Evolutionary conservation across 2,797 vertebrate species (phyloP).

Genomic region (Rhabdophis nuchalis): DNA sequence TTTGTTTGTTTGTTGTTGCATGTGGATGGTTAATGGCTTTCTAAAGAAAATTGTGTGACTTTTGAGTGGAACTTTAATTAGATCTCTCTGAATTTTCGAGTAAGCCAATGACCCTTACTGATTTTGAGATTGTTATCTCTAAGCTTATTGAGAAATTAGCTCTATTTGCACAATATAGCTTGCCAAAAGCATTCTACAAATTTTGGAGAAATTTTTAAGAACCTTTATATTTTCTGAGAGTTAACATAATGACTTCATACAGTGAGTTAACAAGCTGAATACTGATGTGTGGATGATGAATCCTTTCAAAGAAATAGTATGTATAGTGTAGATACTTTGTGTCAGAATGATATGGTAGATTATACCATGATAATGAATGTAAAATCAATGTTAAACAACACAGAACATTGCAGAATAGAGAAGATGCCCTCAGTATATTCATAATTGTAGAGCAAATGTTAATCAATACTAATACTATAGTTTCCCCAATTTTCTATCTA

Average conservation of each 20-base stretch:
- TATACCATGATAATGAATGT: background rate
- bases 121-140: background rate
- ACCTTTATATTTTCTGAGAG: background rate
- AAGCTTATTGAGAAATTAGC: background rate
- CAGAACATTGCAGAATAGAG: background rate
- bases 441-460: background rate
- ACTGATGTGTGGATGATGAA: background rate
- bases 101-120: background rate
- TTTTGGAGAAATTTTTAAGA: background rate
- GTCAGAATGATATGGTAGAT: background rate
- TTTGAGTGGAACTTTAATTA: background rate
- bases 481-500: background rate
- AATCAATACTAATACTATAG: background rate
- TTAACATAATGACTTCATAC: background rate
- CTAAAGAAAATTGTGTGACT: background rate
- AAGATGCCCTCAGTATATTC: background rate
- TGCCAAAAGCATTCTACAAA: background rate
- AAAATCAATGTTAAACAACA: background rate
- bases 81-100: background rate
- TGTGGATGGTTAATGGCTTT: background rate
- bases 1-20: background rate
- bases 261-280: background rate
- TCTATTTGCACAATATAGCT: background rate
- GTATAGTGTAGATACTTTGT: background rate
- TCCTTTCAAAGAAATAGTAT: background rate